Conservation (phyloP, 2,797 vertebrate species). For the Haliaeetus albicilla region DNA sequence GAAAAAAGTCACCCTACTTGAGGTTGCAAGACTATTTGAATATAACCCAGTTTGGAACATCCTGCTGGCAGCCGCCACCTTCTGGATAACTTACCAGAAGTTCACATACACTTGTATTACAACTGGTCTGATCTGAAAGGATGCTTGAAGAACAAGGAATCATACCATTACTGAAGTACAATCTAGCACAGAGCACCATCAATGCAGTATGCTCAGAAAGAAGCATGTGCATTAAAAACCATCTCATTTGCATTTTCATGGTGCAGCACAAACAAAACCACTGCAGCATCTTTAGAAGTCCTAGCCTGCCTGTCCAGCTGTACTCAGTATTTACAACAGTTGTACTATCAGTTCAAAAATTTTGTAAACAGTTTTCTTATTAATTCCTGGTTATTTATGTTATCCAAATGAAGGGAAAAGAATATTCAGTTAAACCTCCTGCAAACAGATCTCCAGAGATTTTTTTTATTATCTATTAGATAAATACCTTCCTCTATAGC, state of each 20-base stretch:
- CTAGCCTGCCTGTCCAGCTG: not conserved
- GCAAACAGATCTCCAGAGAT: not conserved
- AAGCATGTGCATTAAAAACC: not conserved
- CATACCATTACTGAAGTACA: not conserved
- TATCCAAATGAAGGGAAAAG: not conserved
- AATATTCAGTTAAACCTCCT: not conserved
- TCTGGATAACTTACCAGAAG: not conserved
- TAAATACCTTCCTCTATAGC: not conserved
- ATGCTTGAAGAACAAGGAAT: not conserved
- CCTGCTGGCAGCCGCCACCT: not conserved
- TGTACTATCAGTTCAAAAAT: not conserved
- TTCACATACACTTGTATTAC: not conserved
- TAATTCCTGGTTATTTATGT: not conserved
- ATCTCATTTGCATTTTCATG: not conserved
- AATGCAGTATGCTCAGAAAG: not conserved
- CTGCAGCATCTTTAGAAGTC: not conserved
- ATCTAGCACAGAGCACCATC: not conserved
- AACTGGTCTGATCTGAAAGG: not conserved
- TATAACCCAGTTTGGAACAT: not conserved
- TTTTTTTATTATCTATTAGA: conserved; percentile 17
- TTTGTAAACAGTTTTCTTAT: not conserved
- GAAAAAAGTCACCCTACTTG: not conserved
- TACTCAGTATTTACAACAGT: not conserved
- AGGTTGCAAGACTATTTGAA: not conserved
- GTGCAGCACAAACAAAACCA: not conserved